Conservation (phyloP, 1,140 invertebrate species). For the Acromyrmex heyeri region DNA sequence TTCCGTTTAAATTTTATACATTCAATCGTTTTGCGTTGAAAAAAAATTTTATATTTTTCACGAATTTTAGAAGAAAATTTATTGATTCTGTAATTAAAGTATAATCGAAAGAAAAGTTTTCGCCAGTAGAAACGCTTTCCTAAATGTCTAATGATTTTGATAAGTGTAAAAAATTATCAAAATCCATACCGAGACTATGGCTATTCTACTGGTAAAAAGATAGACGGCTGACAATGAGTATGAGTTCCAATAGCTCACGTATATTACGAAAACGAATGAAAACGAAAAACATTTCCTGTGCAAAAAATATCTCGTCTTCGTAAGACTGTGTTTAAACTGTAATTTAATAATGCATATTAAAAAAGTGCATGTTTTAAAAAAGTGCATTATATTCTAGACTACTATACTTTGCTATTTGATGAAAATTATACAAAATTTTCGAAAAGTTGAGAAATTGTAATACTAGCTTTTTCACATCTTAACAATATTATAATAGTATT, state of each 20-base stretch:
- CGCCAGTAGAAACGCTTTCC: slow-evolving; percentile 29
- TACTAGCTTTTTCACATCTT: background rate
- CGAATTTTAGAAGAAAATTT: background rate
- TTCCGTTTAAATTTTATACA: background rate
- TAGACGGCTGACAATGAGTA: slow-evolving; percentile 31
- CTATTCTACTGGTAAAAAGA: slow-evolving; percentile 50
- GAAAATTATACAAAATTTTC: background rate
- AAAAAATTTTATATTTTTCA: background rate
- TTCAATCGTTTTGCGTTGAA: background rate
- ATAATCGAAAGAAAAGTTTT: slow-evolving; percentile 14
- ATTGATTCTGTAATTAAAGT: background rate
- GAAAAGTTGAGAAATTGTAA: slow-evolving; percentile 10
- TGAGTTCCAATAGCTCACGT: slow-evolving; percentile 29
- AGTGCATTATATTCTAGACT: slow-evolving; percentile 41
- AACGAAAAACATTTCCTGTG: slow-evolving; percentile 36
- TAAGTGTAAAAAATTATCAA: slow-evolving; percentile 30
- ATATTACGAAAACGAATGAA: slow-evolving; percentile 33
- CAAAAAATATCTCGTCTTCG: slow-evolving; percentile 40
- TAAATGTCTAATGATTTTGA: slow-evolving; percentile 12
- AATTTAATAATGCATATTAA: slow-evolving; percentile 41
- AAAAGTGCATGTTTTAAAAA: background rate
- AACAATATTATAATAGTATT: background rate
- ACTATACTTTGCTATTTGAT: slow-evolving; percentile 14
- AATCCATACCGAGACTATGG: slow-evolving; percentile 1
- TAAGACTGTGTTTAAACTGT: slow-evolving; percentile 33